Conservation (phyloP, 2,888 invertebrate genomes). For the Odiellus spinosus region DNA sequence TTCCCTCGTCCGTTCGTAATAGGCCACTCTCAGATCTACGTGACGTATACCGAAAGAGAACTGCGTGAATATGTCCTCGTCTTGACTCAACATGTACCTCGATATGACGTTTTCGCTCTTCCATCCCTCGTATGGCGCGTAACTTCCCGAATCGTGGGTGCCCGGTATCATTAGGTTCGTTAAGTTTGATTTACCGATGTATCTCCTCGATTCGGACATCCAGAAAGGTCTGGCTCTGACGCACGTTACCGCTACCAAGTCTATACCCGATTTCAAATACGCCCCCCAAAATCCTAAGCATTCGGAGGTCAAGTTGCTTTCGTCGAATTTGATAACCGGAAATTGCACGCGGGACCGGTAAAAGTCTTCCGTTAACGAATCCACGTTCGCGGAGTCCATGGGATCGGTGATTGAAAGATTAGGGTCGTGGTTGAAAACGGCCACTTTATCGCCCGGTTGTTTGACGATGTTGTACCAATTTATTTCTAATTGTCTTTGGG, state of each 20-base stretch:
- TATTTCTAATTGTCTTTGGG: slow-evolving; percentile 15
- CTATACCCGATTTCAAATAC: slow-evolving; percentile 13
- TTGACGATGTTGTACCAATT: slow-evolving; percentile 7
- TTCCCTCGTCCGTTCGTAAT: slow-evolving; percentile 7
- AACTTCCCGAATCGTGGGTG: slow-evolving; percentile 19
- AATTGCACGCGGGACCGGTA: slow-evolving; percentile 6
- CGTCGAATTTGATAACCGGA: slow-evolving; percentile 4
- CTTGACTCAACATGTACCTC: slow-evolving; percentile 17
- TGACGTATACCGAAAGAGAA: slow-evolving; percentile 15
- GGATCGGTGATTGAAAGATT: neutral
- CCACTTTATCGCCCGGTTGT: slow-evolving; percentile 1
- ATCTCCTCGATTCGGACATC: slow-evolving; percentile 49
- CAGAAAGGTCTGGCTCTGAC: slow-evolving; percentile 66
- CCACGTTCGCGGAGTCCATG: slow-evolving; percentile 1
- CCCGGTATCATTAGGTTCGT: slow-evolving; percentile 16
- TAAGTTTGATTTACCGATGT: slow-evolving; percentile 4
- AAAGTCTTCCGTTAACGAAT: slow-evolving; percentile 3
- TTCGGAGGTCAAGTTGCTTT: neutral
- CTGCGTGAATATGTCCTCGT: slow-evolving; percentile 17
- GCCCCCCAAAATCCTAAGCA: slow-evolving; percentile 20
- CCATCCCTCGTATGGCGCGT: slow-evolving; percentile 3
- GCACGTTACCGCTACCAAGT: slow-evolving; percentile 39
- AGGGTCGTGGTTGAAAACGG: slow-evolving; percentile 6
- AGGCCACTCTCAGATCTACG: slow-evolving; percentile 13
- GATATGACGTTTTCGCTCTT: slow-evolving; percentile 4